These are phyloP conservation scores for Ruditapes philippinarum DNA, from an alignment of 1,140 invertebrate genomes.

Conservation along the genomic window DNA sequence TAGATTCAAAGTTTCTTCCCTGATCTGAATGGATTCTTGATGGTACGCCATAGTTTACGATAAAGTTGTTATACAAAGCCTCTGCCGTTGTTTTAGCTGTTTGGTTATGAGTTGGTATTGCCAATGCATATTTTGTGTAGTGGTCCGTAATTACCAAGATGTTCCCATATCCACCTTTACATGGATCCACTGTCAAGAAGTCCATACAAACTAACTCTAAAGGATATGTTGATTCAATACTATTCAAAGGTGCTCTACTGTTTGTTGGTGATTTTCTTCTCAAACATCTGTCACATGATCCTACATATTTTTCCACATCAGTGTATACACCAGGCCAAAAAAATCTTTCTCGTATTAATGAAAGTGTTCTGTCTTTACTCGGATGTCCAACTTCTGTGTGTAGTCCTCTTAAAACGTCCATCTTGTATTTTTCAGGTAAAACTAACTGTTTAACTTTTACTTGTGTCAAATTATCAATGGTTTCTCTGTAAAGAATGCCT, in stretches of 20 bases:
- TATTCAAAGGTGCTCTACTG: conserved; percentile 43
- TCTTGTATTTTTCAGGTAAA: neutral
- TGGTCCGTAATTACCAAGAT: too few relatives aligned
- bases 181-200: conserved; percentile 45
- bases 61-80: too few relatives aligned
- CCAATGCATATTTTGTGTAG: conserved; percentile 56
- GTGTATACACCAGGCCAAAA: conserved; percentile 17
- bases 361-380: neutral
- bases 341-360: neutral
- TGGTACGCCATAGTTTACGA: conserved; percentile 60
- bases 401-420: neutral
- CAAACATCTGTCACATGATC: conserved; percentile 4
- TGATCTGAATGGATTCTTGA: conserved; percentile 30
- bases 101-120: conserved; percentile 59
- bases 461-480: neutral
- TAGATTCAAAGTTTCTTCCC: conserved; percentile 54
- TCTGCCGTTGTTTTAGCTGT: conserved; percentile 25
- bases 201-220: conserved; percentile 68
- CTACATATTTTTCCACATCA: conserved; percentile 12
- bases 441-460: conserved; percentile 22
- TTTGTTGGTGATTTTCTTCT: conserved; percentile 29
- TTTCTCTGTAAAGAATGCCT: conserved; percentile 16
- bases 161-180: conserved; percentile 73
- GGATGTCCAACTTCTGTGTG: conserved; percentile 14
- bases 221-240: conserved; percentile 40